Evolutionary conservation across 2,797 vertebrate species (phyloP).

Genomic region (Siniperca obscura): DNA sequence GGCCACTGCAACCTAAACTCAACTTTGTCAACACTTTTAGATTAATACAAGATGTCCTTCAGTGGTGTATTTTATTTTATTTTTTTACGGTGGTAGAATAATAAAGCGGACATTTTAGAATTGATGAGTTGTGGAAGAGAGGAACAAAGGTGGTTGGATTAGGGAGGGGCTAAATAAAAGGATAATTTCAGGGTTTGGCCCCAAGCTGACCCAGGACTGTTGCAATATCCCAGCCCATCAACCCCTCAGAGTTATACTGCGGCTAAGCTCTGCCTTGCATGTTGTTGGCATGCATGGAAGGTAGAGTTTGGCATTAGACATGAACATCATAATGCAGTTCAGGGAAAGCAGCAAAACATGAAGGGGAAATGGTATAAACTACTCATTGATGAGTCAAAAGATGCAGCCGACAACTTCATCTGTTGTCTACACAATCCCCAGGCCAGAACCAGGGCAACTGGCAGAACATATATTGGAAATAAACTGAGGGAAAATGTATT

Average conservation of each 20-base stretch:
- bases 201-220: background rate
- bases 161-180: constrained; percentile 1
- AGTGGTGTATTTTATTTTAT: no score
- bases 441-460: no score
- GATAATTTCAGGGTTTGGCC: background rate
- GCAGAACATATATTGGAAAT: no score
- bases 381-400: background rate
- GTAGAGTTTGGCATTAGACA: background rate
- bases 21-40: background rate
- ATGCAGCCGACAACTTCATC: background rate
- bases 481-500: no score
- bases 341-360: constrained; percentile 4
- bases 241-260: background rate
- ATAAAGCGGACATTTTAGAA: background rate
- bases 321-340: background rate
- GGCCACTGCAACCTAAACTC: background rate
- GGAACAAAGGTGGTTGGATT: background rate
- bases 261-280: background rate
- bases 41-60: background rate
- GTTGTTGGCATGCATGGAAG: background rate
- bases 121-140: background rate
- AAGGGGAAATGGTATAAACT: background rate
- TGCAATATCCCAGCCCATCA: background rate
- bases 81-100: background rate
- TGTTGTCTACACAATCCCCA: no score